phyloP scores from a whole-genome alignment of 2,797 vertebrate genomes.

The Gallinago stenura region DNA sequence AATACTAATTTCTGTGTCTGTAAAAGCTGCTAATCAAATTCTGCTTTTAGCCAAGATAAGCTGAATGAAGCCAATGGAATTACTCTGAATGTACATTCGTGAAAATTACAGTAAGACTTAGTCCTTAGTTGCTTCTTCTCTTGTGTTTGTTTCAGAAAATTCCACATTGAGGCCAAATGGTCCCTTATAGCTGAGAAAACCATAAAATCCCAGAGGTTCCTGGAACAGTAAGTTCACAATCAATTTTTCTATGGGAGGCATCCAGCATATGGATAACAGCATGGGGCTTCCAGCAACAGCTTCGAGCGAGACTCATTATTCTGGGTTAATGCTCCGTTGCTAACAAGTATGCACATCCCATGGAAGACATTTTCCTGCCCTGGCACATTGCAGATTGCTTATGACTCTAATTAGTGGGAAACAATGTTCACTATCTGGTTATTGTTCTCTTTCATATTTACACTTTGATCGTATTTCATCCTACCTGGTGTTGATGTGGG shows the following conservation, averaged over 20 bases:
- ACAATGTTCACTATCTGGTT: neutral
- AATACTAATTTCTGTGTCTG: neutral
- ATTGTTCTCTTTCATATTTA: neutral
- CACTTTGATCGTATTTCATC: neutral
- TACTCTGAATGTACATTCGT: neutral
- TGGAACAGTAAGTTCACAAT: conserved; percentile 9
- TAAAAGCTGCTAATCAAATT: neutral
- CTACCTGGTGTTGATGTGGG: neutral
- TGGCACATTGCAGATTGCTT: neutral
- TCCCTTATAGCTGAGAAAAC: neutral
- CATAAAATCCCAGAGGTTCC: neutral
- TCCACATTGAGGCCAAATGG: neutral
- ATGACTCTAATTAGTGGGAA: neutral
- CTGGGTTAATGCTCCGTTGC: conserved; percentile 14
- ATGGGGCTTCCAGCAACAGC: conserved; percentile 1
- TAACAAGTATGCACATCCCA: neutral
- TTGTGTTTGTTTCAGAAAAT: neutral
- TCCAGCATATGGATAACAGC: conserved; percentile 51
- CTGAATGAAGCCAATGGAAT: neutral
- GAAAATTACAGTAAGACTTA: neutral
- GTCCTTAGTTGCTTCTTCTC: neutral
- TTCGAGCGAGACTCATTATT: neutral
- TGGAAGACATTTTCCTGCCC: neutral
- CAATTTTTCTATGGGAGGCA: neutral
- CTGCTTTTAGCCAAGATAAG: neutral